Evolutionary conservation across 92 coral and sea anemone genomes (phyloP), one percentile per base, ranked within the genome.

Genomic region (Paragorgia papillata): DNA sequence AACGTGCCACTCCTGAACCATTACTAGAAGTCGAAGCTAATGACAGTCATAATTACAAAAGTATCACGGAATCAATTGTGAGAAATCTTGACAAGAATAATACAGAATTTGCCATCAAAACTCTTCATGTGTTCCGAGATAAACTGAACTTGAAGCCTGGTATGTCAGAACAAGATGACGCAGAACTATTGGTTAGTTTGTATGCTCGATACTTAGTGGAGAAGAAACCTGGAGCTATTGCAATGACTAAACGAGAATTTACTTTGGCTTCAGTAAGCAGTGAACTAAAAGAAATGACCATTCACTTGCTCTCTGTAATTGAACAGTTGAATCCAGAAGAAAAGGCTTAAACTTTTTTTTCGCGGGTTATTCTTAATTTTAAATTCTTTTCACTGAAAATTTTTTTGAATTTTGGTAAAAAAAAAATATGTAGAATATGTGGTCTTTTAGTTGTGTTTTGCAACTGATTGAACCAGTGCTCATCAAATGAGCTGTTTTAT

Each of bases 261-360:
- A 84, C 70, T 74, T 89, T 95, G 65, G 54, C 95, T 25, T 57
- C 89, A 22, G 85, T 95, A 54, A 88, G 94, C 66, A 89, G 88
- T 27, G 89, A 95, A 63, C 87, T 95, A 9, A 91, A 87, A 92
- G 97, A 94, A 51, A 90, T 87, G 51, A 94, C 85, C 65, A 82
- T 95, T 35, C 63, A 71, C 54, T 24, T 71, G 22, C 51, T 71
- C 12, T 71, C 78, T 31, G 78, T 71, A n/a, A 71, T 71, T 26
- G 78, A 71, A 71, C 63, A 71, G 53, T 37, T 71, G 10, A 71
- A 58, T 49, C 78, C 78, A 27, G 78, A 15, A 46, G 14, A 46
- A 6, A 46, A 46, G 53, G 15, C n/a, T 15, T 46, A 46, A 46
- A 9, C 15, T 46, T 46, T 6, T 15, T 46, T 46, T 6, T 46